phyloP scores from a whole-genome alignment of 2,797 vertebrate genomes.

The Poecilia picta region DNA sequence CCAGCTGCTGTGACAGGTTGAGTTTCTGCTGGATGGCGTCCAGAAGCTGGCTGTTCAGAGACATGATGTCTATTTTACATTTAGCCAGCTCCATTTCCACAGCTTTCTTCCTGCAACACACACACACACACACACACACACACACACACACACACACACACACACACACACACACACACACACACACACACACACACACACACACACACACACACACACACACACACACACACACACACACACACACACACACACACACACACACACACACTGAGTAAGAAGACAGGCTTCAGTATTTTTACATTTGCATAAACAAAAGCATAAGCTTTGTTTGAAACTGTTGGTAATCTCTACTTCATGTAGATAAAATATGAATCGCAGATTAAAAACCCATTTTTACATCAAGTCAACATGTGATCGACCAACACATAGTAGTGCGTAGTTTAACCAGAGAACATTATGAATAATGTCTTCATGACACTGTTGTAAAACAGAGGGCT shows the following conservation, averaged over 20 bases:
- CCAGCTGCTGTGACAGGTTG: slow-evolving; percentile 97
- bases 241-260: no score
- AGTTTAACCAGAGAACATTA: neutral
- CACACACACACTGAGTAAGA: neutral
- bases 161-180: slow-evolving; percentile 24
- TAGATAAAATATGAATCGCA: neutral
- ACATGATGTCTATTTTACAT: slow-evolving; percentile 98
- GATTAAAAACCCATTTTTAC: neutral
- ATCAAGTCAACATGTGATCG: neutral
- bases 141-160: slow-evolving; percentile 17
- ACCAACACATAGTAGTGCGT: neutral
- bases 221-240: no score
- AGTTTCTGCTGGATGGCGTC: slow-evolving; percentile 99
- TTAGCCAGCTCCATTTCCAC: slow-evolving; percentile 96
- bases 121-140: slow-evolving; percentile 4
- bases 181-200: slow-evolving; percentile 39
- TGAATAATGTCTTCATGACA: neutral
- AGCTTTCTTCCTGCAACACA: slow-evolving; percentile 88
- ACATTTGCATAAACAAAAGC: neutral
- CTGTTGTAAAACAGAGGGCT: neutral
- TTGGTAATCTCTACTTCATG: neutral
- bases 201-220: no score
- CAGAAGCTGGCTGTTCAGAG: slow-evolving; percentile 95
- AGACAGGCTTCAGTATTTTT: neutral
- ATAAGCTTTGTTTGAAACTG: neutral